Evolutionary conservation across 2,113 vertebrate species (phyloP), one percentile per base, ranked within the genome.

Genomic region (Taxidea taxus): DNA sequence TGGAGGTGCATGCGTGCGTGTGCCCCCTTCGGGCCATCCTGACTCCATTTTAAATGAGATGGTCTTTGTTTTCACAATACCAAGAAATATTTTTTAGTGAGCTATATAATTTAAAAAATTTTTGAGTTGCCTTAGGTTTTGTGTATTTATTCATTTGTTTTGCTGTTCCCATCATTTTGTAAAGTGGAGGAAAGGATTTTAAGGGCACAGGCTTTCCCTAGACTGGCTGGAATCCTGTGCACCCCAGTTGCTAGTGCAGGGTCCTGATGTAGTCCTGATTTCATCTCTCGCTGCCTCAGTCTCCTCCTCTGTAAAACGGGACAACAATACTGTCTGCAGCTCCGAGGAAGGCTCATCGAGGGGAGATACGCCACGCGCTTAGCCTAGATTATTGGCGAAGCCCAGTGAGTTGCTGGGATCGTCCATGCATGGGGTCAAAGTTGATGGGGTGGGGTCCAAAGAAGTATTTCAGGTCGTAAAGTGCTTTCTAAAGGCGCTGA

Each of bases 271-370:
- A 34, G 34, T 7, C 13, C 13, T 34, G 54, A 64, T 6, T 44
- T 80, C n/a, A 7, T 60, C 44, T 74, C 18, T 77, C n/a, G 39
- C 18, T 2, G 29, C 14, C 64, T 72, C 21, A 23, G 20, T 3
- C 21, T 86, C 5, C 70, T 75, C 37, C 21, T 8, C 44, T 66
- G 5, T 42, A 13, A 92, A 68, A 92, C 6, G 31, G 58, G 9
- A 18, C 13, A 7, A 54, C 14, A 12, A 18, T 27, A 8, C 34
- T 58, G 6, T 44, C 6, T 0, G 12, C n/a, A 23, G 6, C 39
- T 56, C 0, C 44, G 44, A 29, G 72, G 11, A 56, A 83, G 11
- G 16, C 34, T 8, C 20, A n/a, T 34, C 14, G 34, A 44, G 54
- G 47, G 54, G 29, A 44, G 20, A 27, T 10, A 31, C 0, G 1